These are phyloP conservation scores for Onychostoma macrolepis DNA, from an alignment of 2,113 vertebrate species.

Conservation along the genomic window DNA sequence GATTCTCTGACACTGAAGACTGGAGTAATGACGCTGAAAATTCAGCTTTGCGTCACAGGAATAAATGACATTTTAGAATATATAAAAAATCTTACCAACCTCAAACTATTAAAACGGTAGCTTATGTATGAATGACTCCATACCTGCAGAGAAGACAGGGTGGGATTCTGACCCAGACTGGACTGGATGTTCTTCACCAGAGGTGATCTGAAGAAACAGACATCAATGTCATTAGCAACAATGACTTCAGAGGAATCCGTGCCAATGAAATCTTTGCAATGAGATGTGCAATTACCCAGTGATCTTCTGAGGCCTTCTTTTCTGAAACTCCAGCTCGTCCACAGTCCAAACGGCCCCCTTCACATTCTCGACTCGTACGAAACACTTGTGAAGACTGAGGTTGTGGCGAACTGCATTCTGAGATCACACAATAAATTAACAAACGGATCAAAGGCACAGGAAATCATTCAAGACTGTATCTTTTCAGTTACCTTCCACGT, in stretches of 20 bases:
- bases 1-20: not conserved
- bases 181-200: slow-evolving; percentile 94
- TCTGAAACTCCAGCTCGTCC: slow-evolving; percentile 98
- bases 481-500: slow-evolving; percentile 92
- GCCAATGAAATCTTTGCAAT: not conserved
- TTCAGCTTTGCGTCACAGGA: not conserved
- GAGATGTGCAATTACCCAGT: slow-evolving; percentile 79
- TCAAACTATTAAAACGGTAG: not conserved
- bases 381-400: slow-evolving; percentile 82
- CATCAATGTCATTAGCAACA: not conserved
- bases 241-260: not conserved
- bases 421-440: not conserved
- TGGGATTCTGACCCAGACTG: slow-evolving; percentile 85
- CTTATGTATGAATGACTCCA: slow-evolving; percentile 58
- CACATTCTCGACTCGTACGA: slow-evolving; percentile 78
- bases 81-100: not conserved
- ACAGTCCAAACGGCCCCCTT: slow-evolving; percentile 90
- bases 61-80: not conserved
- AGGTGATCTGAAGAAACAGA: slow-evolving; percentile 82
- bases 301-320: slow-evolving; percentile 97
- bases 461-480: not conserved
- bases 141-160: slow-evolving; percentile 91
- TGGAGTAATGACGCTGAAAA: not conserved
- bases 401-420: slow-evolving; percentile 82
- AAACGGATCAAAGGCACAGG: not conserved